Evolutionary conservation across 2,888 invertebrate genomes (phyloP).

Genomic region (Andrena trimmerana): DNA sequence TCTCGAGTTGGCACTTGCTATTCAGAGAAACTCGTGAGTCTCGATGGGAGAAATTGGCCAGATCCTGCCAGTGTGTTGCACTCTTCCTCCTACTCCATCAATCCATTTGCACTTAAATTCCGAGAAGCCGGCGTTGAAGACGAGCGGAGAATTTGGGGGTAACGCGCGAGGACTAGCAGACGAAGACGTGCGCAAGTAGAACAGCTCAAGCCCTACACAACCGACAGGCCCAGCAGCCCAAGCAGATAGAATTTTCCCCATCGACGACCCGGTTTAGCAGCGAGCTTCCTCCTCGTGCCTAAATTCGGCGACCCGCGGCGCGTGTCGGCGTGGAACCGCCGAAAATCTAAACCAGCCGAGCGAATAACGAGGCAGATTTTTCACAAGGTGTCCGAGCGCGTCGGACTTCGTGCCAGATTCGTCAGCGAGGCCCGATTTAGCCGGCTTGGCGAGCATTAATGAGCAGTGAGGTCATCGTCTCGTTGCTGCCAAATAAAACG

Average conservation of each 20-base stretch:
- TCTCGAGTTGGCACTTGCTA: conserved; percentile 18
- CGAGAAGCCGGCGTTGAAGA: background rate
- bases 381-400: conserved; percentile 52
- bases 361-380: conserved; percentile 44
- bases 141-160: background rate
- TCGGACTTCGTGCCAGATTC: conserved; percentile 65
- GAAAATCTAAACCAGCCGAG: conserved; percentile 24
- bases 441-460: conserved; percentile 57
- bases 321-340: background rate
- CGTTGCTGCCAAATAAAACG: conserved; percentile 63
- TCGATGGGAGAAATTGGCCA: background rate
- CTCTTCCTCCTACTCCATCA: background rate
- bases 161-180: too few relatives aligned
- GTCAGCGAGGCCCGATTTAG: conserved; percentile 64
- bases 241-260: background rate
- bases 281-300: conserved; percentile 6
- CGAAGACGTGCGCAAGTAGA: too few relatives aligned
- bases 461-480: conserved; percentile 70
- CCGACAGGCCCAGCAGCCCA: too few relatives aligned
- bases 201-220: too few relatives aligned
- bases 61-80: background rate
- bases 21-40: background rate
- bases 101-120: background rate
- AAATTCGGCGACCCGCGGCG: background rate
- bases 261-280: background rate